A percentile compares a stretch with the other conserved stretches of the same genome.
Evolutionary conservation across 1,140 invertebrate species (phyloP).

Genomic region (Drosophila nebulosa): DNA sequence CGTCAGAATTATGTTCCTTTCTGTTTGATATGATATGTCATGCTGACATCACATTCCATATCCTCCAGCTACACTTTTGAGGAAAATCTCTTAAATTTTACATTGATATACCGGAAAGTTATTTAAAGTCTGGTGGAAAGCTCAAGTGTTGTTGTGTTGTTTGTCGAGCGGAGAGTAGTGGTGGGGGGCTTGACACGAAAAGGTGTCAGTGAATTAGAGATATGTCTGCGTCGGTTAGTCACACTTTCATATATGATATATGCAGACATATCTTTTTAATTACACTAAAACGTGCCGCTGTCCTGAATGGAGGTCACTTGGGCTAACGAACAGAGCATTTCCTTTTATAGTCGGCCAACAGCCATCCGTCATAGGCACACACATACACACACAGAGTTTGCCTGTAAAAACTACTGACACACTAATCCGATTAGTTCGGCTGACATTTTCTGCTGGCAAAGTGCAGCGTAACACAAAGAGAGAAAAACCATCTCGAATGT

Average conservation of each 20-base stretch:
- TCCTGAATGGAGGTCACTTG: constrained; percentile 71
- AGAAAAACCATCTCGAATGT: constrained; percentile 9
- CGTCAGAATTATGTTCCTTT: constrained; percentile 73
- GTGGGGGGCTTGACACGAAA: not conserved
- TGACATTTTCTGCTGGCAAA: constrained; percentile 66
- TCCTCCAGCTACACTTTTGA: constrained; percentile 14
- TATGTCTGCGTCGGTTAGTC: constrained; percentile 6
- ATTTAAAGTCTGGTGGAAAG: constrained; percentile 9
- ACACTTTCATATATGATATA: constrained; percentile 37
- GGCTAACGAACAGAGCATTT: constrained; percentile 58
- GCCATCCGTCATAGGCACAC: constrained; percentile 54
- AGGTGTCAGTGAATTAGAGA: constrained; percentile 33
- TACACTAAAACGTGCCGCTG: constrained; percentile 74
- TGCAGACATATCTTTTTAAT: constrained; percentile 75
- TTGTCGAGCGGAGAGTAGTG: not conserved
- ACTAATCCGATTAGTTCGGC: constrained; percentile 76
- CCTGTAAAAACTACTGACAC: constrained; percentile 60
- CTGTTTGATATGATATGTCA: constrained; percentile 59
- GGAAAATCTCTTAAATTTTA: constrained; percentile 31
- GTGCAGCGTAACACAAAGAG: constrained; percentile 35
- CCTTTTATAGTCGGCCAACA: constrained; percentile 20
- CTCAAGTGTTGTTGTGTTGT: no score
- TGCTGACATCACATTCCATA: constrained; percentile 34
- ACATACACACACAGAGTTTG: constrained; percentile 10
- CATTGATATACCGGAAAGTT: constrained; percentile 35